These are phyloP conservation scores for Ernsta delagoae DNA, from an alignment of 2,888 invertebrate genomes.

Conservation along the genomic window DNA sequence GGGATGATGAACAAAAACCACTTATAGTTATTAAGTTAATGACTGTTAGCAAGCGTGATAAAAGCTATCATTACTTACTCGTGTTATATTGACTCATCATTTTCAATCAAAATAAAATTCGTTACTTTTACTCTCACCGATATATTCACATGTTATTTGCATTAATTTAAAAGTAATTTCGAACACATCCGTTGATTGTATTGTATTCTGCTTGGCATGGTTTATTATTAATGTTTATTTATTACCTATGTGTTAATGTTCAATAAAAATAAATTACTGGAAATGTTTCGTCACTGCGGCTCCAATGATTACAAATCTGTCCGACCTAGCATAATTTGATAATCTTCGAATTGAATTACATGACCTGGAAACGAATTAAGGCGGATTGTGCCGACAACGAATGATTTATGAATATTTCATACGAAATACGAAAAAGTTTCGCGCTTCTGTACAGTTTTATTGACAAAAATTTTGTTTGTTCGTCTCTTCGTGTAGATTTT, in stretches of 20 bases:
- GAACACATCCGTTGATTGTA: slow-evolving; percentile 19
- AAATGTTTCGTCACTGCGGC: slow-evolving; percentile 15
- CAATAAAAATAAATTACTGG: slow-evolving; percentile 15
- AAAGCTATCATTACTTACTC: neutral
- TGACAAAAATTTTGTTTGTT: neutral
- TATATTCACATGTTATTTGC: slow-evolving; percentile 4
- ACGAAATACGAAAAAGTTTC: neutral
- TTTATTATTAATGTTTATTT: neutral
- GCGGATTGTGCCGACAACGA: slow-evolving; percentile 4
- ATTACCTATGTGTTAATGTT: slow-evolving; percentile 5
- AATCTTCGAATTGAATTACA: slow-evolving; percentile 28
- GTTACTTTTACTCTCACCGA: slow-evolving; percentile 3
- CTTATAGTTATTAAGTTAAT: neutral
- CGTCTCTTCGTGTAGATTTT: too few relatives aligned
- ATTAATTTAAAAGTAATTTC: slow-evolving; percentile 22
- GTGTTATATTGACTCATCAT: neutral
- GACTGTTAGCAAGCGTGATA: neutral
- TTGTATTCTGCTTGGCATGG: neutral
- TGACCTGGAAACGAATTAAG: slow-evolving; percentile 19
- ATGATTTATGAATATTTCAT: slow-evolving; percentile 14
- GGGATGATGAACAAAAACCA: neutral
- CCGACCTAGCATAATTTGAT: slow-evolving; percentile 28
- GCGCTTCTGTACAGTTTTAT: neutral
- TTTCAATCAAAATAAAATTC: slow-evolving; percentile 1
- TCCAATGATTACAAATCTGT: slow-evolving; percentile 22